phyloP scores from a whole-genome alignment of 1,140 invertebrate genomes.

The Drosophila saltans region DNA sequence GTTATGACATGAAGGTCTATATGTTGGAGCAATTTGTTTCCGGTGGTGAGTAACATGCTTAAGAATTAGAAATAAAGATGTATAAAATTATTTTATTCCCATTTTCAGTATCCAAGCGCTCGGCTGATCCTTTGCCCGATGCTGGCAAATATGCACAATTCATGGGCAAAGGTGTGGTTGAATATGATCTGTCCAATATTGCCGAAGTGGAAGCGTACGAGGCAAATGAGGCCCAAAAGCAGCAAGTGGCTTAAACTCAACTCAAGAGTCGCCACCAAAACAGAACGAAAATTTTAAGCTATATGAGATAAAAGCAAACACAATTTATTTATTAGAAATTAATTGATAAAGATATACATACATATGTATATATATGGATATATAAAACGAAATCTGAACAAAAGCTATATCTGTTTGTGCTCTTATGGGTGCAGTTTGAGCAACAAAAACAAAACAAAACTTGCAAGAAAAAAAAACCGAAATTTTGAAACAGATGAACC shows the following conservation, averaged over 20 bases:
- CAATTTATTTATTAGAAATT: conserved; percentile 53
- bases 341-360: conserved; percentile 47
- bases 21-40: conserved; percentile 87
- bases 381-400: conserved; percentile 1
- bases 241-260: conserved; percentile 22
- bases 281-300: conserved; percentile 63
- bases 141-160: conserved; percentile 89
- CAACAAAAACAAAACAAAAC: neutral
- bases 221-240: conserved; percentile 46
- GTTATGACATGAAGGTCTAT: conserved; percentile 89
- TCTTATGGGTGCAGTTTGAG: conserved; percentile 18
- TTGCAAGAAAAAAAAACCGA: neutral
- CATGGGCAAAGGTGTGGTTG: conserved; percentile 88
- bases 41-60: conserved; percentile 82
- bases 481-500: neutral
- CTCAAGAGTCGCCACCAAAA: neutral
- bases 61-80: neutral
- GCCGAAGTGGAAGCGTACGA: conserved; percentile 79
- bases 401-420: conserved; percentile 50
- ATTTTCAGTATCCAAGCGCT: conserved; percentile 87
- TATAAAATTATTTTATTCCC: too few species aligned
- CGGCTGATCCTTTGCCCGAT: conserved; percentile 84
- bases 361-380: too few species aligned
- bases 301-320: conserved; percentile 37
- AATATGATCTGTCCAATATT: conserved; percentile 90